phyloP scores from a whole-genome alignment of 1,140 invertebrate genomes.

The Ostrea edulis region DNA sequence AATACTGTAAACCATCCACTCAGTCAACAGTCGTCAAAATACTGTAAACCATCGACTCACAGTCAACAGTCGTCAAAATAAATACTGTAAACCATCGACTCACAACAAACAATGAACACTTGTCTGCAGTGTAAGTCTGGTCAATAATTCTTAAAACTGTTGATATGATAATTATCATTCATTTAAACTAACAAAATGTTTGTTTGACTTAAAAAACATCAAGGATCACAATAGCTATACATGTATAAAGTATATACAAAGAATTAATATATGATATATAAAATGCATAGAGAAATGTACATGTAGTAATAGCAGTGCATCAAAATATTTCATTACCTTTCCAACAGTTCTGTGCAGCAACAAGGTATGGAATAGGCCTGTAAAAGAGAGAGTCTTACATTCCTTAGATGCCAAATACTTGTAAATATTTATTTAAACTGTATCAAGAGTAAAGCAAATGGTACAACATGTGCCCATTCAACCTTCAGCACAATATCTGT shows the following conservation, averaged over 20 bases:
- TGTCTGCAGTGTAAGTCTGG: too few relatives aligned
- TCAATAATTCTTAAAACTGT: too few relatives aligned
- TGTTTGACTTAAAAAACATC: background rate
- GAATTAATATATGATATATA: background rate
- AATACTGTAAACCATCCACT: background rate
- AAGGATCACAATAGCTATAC: background rate
- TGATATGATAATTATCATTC: too few relatives aligned
- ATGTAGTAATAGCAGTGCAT: background rate
- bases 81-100: background rate
- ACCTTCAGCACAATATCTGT: too few relatives aligned
- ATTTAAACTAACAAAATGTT: too few relatives aligned
- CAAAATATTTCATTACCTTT: slow-evolving; percentile 82
- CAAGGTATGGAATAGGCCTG: slow-evolving; percentile 93
- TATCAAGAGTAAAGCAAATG: too few relatives aligned
- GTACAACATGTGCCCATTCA: too few relatives aligned
- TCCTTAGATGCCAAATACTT: too few relatives aligned
- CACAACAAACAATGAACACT: too few relatives aligned
- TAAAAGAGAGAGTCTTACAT: slow-evolving; percentile 47
- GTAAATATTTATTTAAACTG: too few relatives aligned
- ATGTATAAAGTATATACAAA: background rate
- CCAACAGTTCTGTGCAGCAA: slow-evolving; percentile 96
- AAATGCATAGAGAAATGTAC: background rate
- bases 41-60: background rate
- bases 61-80: background rate
- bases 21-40: background rate